These are phyloP conservation scores for Cotesia chilonis DNA, from an alignment of 1,140 invertebrate species.

Conservation along the genomic window DNA sequence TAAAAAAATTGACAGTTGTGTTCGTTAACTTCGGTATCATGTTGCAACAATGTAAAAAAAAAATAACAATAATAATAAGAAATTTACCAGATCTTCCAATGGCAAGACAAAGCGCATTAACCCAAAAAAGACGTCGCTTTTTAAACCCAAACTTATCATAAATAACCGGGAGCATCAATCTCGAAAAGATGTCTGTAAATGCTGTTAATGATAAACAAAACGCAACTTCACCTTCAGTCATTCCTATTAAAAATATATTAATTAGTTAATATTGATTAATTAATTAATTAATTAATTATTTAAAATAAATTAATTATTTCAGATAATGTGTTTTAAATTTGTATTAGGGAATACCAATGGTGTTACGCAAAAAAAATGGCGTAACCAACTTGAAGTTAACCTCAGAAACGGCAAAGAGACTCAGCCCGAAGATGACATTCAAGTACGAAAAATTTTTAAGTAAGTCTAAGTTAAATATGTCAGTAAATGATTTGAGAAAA, in stretches of 20 bases:
- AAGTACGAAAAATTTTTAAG: constrained; percentile 73
- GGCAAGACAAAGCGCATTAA: constrained; percentile 73
- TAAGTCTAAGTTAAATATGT: constrained; percentile 73
- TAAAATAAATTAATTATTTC: too few relatives aligned
- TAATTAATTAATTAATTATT: too few relatives aligned
- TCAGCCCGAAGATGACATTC: constrained; percentile 75
- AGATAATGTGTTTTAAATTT: too few relatives aligned
- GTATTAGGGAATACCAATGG: constrained; percentile 66
- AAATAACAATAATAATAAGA: constrained; percentile 27
- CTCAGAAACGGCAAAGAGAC: constrained; percentile 77
- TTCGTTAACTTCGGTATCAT: too few relatives aligned
- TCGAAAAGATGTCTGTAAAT: constrained; percentile 75
- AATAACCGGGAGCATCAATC: constrained; percentile 75
- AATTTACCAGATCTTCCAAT: constrained; percentile 76
- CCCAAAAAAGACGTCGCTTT: constrained; percentile 75
- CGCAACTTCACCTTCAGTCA: constrained; percentile 71
- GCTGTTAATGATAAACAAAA: constrained; percentile 77
- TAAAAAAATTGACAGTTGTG: too few relatives aligned
- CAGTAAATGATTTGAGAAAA: constrained; percentile 53
- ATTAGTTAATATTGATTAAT: background rate
- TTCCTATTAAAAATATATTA: constrained; percentile 40
- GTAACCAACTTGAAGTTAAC: constrained; percentile 80
- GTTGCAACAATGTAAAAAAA: constrained; percentile 24
- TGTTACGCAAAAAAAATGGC: constrained; percentile 74
- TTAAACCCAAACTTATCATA: constrained; percentile 73